Base-by-base conservation (phyloP, 1,140 invertebrate species). In the Orussus abietinus region DNA sequence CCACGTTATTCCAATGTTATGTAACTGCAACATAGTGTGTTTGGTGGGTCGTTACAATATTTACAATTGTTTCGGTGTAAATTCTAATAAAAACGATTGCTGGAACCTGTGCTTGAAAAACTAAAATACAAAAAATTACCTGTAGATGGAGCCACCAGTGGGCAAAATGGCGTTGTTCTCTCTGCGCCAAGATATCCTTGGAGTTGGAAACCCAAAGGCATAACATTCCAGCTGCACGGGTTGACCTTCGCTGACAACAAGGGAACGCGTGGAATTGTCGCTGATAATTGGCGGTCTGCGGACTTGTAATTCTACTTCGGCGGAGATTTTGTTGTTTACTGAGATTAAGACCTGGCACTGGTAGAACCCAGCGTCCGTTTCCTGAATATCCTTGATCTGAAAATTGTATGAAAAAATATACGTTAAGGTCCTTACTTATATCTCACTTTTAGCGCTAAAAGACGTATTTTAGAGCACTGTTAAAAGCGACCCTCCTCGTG, bases 151-250 rank as follows among this genome's bases (percentile, higher is more conserved):
- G 28, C 85, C 86, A 49, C 90, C 90, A 14, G 89, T 93, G 4
- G 92, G 90, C 49, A 96, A 72, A 48, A 95, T 85, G 30, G 89
- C 90, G 73, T 94, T 93, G 64, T 95, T 94, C 72, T 94, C 90
- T 50, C 92, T 78, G 49, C 90, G 79, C 92, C 92, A 96, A 7
- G 88, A 91, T 45, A 95, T 86, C 59, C 81, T 82, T 12, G 92
- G 90, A 2, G 68, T 61, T 10, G 90, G 90, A 66, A 83, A 89
- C 11, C 89, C 91, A 44, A 82, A 83, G 4, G 91, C 88, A 61
- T 92, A 93, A 64, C 92, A 95, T 63, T 92, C 84, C 64, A 95
- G 77, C 53, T 82, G 79, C 0, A 92, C 84, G 44, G 80, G 71
- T 66, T 88, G 81, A 15, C 83, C 84, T 68, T 92, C 88, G 45